phyloP scores from a whole-genome alignment of 2,113 vertebrate species.

The Rhea pennata region DNA sequence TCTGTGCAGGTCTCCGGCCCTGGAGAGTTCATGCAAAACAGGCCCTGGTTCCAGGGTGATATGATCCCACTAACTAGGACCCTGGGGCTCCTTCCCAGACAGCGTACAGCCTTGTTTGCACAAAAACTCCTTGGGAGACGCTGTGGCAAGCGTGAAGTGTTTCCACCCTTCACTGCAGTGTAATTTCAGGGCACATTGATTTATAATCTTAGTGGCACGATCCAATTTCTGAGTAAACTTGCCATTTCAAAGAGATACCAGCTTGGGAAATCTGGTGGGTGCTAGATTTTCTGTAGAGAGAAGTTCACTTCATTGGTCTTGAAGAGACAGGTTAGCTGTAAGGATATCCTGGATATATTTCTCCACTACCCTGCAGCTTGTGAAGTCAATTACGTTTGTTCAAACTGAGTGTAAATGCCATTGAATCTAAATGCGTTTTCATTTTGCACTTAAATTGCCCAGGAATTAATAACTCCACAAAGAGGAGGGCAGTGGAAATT shows the following conservation, averaged over 20 bases:
- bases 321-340: not conserved
- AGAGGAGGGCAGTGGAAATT: slow-evolving; percentile 41
- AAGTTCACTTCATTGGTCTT: not conserved
- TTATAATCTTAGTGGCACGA: not conserved
- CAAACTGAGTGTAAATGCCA: slow-evolving; percentile 22
- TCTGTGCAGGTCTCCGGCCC: fast-evolving
- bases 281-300: not conserved
- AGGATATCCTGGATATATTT: not conserved
- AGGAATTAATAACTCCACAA: slow-evolving; percentile 20
- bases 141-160: not conserved
- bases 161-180: not conserved
- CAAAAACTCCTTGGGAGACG: not conserved
- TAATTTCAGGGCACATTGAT: not conserved
- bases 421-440: slow-evolving; percentile 20
- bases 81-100: not conserved
- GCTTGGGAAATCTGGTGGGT: not conserved
- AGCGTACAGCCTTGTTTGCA: not conserved
- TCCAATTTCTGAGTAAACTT: not conserved
- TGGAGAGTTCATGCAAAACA: not conserved
- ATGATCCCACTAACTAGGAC: not conserved
- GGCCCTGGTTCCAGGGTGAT: not conserved
- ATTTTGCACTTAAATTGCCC: not conserved
- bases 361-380: not conserved
- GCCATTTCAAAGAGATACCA: not conserved
- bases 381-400: slow-evolving; percentile 21